phyloP scores from a whole-genome alignment of 2,113 vertebrate genomes.

The Anseranas semipalmata region DNA sequence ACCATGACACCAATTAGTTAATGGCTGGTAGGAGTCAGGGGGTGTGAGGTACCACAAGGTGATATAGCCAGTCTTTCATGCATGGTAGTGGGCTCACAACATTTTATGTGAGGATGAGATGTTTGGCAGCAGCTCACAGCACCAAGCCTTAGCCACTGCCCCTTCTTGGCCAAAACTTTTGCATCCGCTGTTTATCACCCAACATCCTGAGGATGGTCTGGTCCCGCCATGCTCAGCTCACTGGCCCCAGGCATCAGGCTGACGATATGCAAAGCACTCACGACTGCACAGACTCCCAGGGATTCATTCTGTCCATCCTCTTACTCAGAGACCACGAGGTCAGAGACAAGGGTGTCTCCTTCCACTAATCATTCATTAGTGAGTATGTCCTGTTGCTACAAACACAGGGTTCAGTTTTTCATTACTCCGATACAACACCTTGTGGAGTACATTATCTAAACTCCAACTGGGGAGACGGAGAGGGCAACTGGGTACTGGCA shows the following conservation, averaged over 20 bases:
- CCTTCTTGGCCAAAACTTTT: background rate
- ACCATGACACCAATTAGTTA: background rate
- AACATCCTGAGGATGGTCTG: background rate
- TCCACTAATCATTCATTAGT: background rate
- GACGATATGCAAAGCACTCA: background rate
- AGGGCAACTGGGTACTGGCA: background rate
- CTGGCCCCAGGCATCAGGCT: background rate
- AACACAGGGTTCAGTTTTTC: background rate
- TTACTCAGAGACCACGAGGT: background rate
- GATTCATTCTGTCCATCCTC: background rate
- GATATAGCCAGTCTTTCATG: background rate
- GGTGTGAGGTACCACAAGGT: background rate
- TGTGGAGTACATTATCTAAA: background rate
- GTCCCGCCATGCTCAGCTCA: background rate
- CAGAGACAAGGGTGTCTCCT: accelerated
- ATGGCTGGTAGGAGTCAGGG: accelerated
- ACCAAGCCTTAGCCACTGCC: background rate
- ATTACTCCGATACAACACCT: background rate
- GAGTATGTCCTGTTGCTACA: background rate
- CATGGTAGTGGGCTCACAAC: background rate
- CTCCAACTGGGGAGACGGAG: background rate
- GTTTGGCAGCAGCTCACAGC: background rate
- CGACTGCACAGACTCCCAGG: background rate
- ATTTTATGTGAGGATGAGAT: background rate
- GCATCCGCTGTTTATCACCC: background rate